These are phyloP conservation scores for Anguilla megastoma DNA, from an alignment of 2,797 vertebrate genomes.

Conservation along the genomic window DNA sequence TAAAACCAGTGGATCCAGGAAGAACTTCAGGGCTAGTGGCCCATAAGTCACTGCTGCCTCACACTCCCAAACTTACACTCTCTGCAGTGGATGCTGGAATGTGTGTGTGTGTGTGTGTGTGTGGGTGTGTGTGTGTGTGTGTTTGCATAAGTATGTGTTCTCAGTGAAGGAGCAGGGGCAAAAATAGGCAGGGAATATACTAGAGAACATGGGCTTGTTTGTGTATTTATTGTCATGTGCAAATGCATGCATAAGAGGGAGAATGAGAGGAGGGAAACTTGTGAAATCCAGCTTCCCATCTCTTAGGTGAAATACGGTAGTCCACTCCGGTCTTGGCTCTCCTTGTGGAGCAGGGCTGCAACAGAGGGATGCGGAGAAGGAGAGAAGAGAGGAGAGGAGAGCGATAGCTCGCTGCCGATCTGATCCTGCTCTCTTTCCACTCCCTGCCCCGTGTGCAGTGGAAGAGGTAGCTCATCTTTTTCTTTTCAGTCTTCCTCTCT, in stretches of 20 bases:
- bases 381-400: conserved; percentile 40
- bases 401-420: conserved; percentile 55
- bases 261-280: not conserved
- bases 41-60: not conserved
- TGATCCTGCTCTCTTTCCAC: conserved; percentile 41
- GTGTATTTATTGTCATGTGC: not conserved
- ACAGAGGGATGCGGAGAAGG: conserved; percentile 59
- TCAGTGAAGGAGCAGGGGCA: not conserved
- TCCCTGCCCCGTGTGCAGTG: conserved; percentile 35
- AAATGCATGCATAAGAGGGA: not conserved
- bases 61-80: not conserved
- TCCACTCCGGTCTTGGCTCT: conserved; percentile 40
- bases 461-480: conserved; percentile 45
- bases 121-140: not conserved
- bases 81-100: not conserved
- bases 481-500: not conserved
- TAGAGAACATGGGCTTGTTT: not conserved
- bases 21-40: not conserved
- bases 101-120: conserved; percentile 16
- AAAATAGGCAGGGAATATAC: not conserved
- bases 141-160: not conserved
- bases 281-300: conserved; percentile 40
- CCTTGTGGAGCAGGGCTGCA: conserved; percentile 49
- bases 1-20: not conserved
- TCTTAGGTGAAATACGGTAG: conserved; percentile 62